phyloP scores from a whole-genome alignment of 2,113 vertebrate genomes.

The Macquaria ambigua region DNA sequence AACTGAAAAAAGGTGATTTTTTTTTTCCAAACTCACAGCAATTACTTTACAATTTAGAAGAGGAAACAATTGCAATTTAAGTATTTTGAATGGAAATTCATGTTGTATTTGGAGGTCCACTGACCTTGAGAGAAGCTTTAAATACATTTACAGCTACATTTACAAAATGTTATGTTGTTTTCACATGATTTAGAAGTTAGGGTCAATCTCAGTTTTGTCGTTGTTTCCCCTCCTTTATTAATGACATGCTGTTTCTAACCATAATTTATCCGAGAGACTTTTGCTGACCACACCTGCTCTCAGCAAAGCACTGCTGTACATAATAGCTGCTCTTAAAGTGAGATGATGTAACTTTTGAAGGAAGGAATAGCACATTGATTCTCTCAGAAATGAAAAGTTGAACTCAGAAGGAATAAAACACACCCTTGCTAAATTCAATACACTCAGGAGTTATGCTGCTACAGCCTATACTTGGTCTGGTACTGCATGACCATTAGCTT shows the following conservation, averaged over 20 bases:
- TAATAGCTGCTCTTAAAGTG: background rate
- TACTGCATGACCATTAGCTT: no score
- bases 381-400: background rate
- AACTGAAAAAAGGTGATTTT: conserved; percentile 19
- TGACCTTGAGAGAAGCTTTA: conserved; percentile 17
- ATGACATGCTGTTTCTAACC: background rate
- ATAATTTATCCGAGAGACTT: no score
- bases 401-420: background rate
- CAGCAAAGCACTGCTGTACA: background rate
- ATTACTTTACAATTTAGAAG: conserved; percentile 37
- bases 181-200: background rate
- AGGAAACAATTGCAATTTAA: conserved; percentile 50
- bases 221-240: background rate
- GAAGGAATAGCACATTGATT: no score
- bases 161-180: conserved; percentile 14
- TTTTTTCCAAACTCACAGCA: conserved; percentile 8
- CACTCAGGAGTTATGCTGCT: no score
- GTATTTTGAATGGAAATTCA: conserved; percentile 29
- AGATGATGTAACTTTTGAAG: background rate
- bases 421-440: background rate
- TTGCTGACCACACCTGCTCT: background rate
- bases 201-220: background rate
- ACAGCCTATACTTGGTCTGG: no score
- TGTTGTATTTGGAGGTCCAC: conserved; percentile 9
- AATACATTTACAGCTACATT: conserved; percentile 5